Percentiles rank a stretch among this genome's conserved stretches.
These are phyloP conservation scores for Gryon sp. DNA, from an alignment of 1,140 invertebrate species.

Conservation along the genomic window DNA sequence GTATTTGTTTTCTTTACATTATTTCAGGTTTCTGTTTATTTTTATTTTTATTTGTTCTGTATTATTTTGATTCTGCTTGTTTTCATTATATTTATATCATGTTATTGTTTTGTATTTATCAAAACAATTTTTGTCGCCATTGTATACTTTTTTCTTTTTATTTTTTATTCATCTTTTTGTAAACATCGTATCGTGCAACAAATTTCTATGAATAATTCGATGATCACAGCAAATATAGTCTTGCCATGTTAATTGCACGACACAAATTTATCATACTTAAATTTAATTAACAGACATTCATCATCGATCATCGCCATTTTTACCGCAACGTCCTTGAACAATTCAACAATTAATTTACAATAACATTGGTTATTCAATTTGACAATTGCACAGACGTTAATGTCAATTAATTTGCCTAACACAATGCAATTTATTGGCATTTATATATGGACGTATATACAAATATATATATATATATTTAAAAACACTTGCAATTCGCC, in stretches of 20 bases:
- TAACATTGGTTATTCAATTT: background rate
- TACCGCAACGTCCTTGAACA: background rate
- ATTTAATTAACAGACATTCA: slow-evolving; percentile 17
- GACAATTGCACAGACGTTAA: slow-evolving; percentile 17
- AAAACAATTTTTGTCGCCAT: no score
- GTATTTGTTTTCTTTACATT: background rate
- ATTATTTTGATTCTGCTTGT: background rate
- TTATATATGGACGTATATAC: no score
- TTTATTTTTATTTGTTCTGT: no score
- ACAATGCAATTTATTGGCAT: slow-evolving; percentile 33
- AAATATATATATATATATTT: no score
- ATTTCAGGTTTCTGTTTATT: no score
- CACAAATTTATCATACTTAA: slow-evolving; percentile 19
- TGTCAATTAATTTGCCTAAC: slow-evolving; percentile 46
- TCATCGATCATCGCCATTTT: slow-evolving; percentile 14
- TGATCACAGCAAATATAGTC: background rate
- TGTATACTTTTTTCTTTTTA: no score
- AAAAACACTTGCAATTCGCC: slow-evolving; percentile 20
- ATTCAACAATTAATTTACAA: slow-evolving; percentile 32
- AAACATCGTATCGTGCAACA: background rate
- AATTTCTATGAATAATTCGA: slow-evolving; percentile 22
- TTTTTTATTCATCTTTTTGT: no score
- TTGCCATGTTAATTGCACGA: slow-evolving; percentile 1
- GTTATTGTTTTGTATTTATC: no score
- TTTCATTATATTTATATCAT: background rate